These are phyloP conservation scores for Cryptocephalus primarius DNA, from an alignment of 2,888 invertebrate species.

Conservation along the genomic window DNA sequence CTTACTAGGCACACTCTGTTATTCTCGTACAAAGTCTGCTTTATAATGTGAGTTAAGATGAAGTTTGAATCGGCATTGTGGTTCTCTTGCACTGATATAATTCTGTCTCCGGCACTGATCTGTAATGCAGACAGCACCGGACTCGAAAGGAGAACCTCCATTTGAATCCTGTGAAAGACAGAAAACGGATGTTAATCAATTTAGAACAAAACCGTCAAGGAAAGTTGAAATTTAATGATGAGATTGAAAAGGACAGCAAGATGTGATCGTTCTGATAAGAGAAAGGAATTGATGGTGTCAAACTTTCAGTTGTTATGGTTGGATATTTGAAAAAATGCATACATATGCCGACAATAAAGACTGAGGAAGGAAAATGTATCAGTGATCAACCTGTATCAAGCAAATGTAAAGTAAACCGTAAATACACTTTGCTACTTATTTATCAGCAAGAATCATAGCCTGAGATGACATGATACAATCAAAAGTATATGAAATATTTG, in stretches of 20 bases:
- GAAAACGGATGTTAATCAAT: neutral
- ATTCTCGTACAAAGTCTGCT: conserved; percentile 52
- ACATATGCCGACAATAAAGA: too few species aligned
- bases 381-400: too few species aligned
- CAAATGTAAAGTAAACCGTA: too few species aligned
- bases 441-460: too few species aligned
- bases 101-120: conserved; percentile 48
- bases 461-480: too few species aligned
- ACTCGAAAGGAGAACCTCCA: conserved; percentile 17
- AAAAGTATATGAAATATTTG: too few species aligned
- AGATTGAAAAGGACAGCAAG: too few species aligned
- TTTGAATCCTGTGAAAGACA: neutral
- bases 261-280: neutral
- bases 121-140: conserved; percentile 41
- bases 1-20: conserved; percentile 51
- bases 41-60: conserved; percentile 55
- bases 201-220: too few species aligned
- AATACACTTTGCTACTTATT: too few species aligned
- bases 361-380: too few species aligned
- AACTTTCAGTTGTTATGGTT: neutral
- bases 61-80: conserved; percentile 63
- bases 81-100: conserved; percentile 58
- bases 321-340: too few species aligned
- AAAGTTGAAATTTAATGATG: too few species aligned
- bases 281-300: neutral